phyloP scores from a whole-genome alignment of 2,888 invertebrate genomes.

The Dione vanillae region DNA sequence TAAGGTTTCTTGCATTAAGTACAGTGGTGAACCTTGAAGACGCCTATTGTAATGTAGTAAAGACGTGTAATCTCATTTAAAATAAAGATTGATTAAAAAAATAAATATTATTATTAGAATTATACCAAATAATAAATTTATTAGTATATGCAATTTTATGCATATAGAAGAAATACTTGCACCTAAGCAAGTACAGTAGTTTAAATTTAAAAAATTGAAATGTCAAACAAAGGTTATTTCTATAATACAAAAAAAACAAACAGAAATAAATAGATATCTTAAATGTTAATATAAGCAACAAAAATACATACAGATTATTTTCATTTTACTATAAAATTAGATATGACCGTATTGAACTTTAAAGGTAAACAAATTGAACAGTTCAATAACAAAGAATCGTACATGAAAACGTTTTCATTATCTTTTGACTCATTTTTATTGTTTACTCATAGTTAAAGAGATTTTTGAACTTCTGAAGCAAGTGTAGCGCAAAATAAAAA shows the following conservation, averaged over 20 bases:
- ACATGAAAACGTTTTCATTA: slow-evolving; percentile 4
- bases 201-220: too few species aligned
- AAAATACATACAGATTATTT: not conserved
- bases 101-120: not conserved
- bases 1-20: slow-evolving; percentile 43
- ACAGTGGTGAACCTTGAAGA: slow-evolving; percentile 31
- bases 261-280: too few species aligned
- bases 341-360: not conserved
- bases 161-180: too few species aligned
- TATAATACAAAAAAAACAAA: too few species aligned
- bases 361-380: not conserved
- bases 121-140: too few species aligned
- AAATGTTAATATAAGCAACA: not conserved
- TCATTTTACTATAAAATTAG: not conserved
- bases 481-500: not conserved
- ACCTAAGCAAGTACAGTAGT: too few species aligned
- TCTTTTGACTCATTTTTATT: not conserved
- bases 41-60: slow-evolving; percentile 20
- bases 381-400: not conserved
- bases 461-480: not conserved
- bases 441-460: not conserved
- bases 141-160: too few species aligned
- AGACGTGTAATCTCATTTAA: not conserved
- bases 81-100: slow-evolving; percentile 4
- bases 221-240: too few species aligned